Conservation (phyloP, 2,113 vertebrate species). For the Pipra filicauda region DNA sequence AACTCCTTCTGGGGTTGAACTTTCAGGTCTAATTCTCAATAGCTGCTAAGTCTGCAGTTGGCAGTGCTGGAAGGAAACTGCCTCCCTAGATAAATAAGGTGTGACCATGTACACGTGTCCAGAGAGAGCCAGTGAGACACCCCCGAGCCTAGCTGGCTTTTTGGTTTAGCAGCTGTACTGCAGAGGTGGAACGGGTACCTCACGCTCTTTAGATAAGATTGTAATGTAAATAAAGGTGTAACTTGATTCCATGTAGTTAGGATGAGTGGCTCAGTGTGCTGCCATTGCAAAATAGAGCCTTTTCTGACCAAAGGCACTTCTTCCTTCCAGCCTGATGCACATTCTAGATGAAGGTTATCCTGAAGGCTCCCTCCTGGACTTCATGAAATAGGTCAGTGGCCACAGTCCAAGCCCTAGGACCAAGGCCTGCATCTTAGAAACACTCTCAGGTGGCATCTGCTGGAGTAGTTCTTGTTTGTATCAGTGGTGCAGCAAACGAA, state of each 20-base stretch:
- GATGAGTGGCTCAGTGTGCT: background rate
- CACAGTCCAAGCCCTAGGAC: background rate
- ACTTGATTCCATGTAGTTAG: background rate
- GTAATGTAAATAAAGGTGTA: background rate
- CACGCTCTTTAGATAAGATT: background rate
- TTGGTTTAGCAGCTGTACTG: background rate
- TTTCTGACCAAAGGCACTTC: background rate
- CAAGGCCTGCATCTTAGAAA: fast-evolving
- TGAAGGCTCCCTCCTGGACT: background rate
- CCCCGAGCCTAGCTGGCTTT: background rate
- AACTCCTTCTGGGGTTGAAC: background rate
- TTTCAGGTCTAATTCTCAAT: background rate
- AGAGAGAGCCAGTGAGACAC: background rate
- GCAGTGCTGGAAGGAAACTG: background rate
- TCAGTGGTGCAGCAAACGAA: background rate
- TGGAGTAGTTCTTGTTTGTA: background rate
- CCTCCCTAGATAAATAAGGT: background rate
- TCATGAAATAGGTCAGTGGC: background rate
- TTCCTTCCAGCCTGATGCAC: background rate
- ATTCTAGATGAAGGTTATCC: background rate
- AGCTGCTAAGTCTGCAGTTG: background rate
- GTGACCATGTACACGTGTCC: background rate
- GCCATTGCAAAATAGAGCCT: background rate
- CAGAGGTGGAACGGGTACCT: background rate
- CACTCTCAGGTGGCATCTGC: background rate